Evolutionary conservation across 2,888 invertebrate species (phyloP).

Genomic region (Opisthograptis luteolata): DNA sequence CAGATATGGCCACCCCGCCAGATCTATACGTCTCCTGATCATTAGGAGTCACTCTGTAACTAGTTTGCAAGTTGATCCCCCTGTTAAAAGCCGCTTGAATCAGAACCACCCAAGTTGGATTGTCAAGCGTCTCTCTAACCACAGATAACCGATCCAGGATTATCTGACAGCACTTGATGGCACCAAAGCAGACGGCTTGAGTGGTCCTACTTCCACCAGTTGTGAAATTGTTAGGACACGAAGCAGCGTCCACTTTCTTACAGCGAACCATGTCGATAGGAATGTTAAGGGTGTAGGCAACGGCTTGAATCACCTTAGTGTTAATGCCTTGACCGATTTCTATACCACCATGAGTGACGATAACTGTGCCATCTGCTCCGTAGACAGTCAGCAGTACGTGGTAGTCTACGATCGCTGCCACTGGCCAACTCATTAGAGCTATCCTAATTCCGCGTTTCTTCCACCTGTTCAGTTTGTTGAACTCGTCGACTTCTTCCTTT

Average conservation of each 20-base stretch:
- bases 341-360: conserved; percentile 88
- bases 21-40: conserved; percentile 61
- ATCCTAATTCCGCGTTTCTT: conserved; percentile 89
- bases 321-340: conserved; percentile 93
- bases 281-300: conserved; percentile 87
- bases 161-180: conserved; percentile 78
- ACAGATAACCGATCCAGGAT: conserved; percentile 74
- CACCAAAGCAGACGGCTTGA: conserved; percentile 54
- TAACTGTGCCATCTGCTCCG: conserved; percentile 88
- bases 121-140: conserved; percentile 63
- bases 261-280: conserved; percentile 86
- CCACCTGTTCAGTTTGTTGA: conserved; percentile 89
- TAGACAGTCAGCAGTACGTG: conserved; percentile 87
- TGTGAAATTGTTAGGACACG: conserved; percentile 85
- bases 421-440: conserved; percentile 87
- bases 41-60: conserved; percentile 53
- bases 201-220: conserved; percentile 86
- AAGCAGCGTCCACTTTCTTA: conserved; percentile 85
- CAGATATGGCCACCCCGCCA: conserved; percentile 84
- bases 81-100: conserved; percentile 71
- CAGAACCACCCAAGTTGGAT: conserved; percentile 81
- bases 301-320: conserved; percentile 87
- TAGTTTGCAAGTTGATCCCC: conserved; percentile 66
- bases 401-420: conserved; percentile 77
- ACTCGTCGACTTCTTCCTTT: conserved; percentile 79